phyloP scores from a whole-genome alignment of 1,140 invertebrate genomes.

The Rhysida immarginata region DNA sequence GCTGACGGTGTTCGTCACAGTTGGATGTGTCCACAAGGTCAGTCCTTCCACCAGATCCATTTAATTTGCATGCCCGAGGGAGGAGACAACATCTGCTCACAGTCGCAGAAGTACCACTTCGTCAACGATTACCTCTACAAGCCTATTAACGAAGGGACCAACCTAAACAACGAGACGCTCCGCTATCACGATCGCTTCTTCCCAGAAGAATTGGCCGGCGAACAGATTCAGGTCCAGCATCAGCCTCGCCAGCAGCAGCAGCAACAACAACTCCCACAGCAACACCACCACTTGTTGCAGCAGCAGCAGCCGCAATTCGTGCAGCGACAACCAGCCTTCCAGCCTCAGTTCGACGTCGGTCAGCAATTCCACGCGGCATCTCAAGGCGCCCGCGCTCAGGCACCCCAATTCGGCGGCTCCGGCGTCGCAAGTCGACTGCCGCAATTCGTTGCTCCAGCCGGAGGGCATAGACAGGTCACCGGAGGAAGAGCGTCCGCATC shows the following conservation, averaged over 20 bases:
- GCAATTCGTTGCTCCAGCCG: no score
- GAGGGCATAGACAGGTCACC: no score
- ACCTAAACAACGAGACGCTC: constrained; percentile 60
- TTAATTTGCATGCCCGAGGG: constrained; percentile 82
- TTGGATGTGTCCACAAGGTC: constrained; percentile 83
- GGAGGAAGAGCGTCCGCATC: no score
- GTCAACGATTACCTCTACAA: constrained; percentile 87
- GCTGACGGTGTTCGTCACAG: constrained; percentile 77
- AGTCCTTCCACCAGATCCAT: constrained; percentile 80
- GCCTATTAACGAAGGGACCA: constrained; percentile 46
- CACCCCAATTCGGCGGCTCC: no score
- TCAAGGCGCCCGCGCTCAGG: no score
- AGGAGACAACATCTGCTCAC: constrained; percentile 73
- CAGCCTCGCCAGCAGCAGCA: constrained; percentile 14
- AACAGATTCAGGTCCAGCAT: constrained; percentile 36
- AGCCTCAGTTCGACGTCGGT: no score
- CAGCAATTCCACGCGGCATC: no score
- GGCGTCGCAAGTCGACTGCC: no score
- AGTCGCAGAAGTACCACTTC: constrained; percentile 76
- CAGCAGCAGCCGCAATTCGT: constrained; percentile 2
- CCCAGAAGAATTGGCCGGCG: constrained; percentile 31
- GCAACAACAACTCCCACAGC: constrained; percentile 10
- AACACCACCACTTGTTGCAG: constrained; percentile 5
- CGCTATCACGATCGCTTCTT: constrained; percentile 62
- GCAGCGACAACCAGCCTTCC: background rate